Evolutionary conservation across 2,888 invertebrate genomes (phyloP), one percentile per base, ranked within the genome.

Genomic region (Troides oblongomaculatus): DNA sequence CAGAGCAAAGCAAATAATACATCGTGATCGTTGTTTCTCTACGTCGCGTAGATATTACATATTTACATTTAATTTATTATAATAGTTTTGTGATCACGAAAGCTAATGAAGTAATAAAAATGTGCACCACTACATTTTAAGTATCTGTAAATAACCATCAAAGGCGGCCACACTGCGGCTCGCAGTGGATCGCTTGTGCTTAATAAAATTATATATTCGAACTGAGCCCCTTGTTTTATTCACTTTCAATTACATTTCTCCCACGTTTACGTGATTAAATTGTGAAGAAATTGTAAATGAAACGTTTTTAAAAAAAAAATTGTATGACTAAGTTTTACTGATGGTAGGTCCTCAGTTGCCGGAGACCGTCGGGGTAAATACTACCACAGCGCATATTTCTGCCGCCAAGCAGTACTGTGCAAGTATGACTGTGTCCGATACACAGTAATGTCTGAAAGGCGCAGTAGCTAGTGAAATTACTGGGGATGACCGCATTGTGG

Each of bases 181-280:
- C 83, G 81, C 82, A 77, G 71, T 80, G 73, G 78, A 79, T 84
- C 78, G 90, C 91, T 90, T 92, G 86, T 87, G 90, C 91, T 91
- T 92, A 85, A 84, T 21, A 85, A 85, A 84, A 78, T 53, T 18
- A 83, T 87, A 87, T 88, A 87, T 86, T 85, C 84, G 82, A 80
- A 86, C 82, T 85, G 46, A 58, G 36, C 25, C 76, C 73, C 72
- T 75, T 71, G 71, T 72, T 74, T 85, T 85, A 86, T 81, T 82
- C 81, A 53, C 18, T n/a, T 18, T 7, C n/a, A 5, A n/a, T n/a
- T n/a, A 46, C 53, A n/a, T 5, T n/a, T n/a, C 18, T 53, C 8
- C 5, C 53, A n/a, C 5, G 12, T 10, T 10, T 14, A 12, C 18
- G 18, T 53, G n/a, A 7, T 53, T 53, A 53, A 18, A 7, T n/a